Evolutionary conservation across 2,113 vertebrate species (phyloP).

Genomic region (rat (Rattus norvegicus)): DNA sequence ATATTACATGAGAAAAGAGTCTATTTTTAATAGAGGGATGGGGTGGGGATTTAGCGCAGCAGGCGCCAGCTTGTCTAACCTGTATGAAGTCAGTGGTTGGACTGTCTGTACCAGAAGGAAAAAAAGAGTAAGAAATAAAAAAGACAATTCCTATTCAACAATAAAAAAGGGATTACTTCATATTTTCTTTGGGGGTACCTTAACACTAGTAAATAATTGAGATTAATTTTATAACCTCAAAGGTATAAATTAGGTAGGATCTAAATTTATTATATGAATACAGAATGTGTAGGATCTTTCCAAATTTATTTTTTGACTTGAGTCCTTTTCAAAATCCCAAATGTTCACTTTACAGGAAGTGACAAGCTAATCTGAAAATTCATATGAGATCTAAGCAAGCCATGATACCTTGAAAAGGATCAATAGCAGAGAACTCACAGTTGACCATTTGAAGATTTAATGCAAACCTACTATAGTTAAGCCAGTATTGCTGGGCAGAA

Average conservation of each 20-base stretch:
- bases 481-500: not conserved
- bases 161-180: not conserved
- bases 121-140: not conserved
- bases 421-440: not conserved
- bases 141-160: not conserved
- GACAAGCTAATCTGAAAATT: conserved; percentile 45
- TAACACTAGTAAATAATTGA: conserved; percentile 11
- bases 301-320: conserved; percentile 18
- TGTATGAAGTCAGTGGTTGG: not conserved
- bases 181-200: conserved; percentile 3
- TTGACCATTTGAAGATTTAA: conserved; percentile 33
- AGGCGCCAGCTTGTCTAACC: not conserved
- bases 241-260: not conserved
- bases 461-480: not conserved
- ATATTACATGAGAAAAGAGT: not conserved
- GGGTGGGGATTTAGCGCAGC: not conserved
- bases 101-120: not conserved
- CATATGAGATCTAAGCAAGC: not conserved
- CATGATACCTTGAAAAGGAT: not conserved
- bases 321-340: conserved; percentile 35
- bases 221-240: conserved; percentile 7
- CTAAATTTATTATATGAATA: not conserved
- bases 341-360: not conserved
- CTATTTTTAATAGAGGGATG: not conserved
- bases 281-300: not conserved